Conservation (phyloP, 1,140 invertebrate species). For the Anastrepha ludens region DNA sequence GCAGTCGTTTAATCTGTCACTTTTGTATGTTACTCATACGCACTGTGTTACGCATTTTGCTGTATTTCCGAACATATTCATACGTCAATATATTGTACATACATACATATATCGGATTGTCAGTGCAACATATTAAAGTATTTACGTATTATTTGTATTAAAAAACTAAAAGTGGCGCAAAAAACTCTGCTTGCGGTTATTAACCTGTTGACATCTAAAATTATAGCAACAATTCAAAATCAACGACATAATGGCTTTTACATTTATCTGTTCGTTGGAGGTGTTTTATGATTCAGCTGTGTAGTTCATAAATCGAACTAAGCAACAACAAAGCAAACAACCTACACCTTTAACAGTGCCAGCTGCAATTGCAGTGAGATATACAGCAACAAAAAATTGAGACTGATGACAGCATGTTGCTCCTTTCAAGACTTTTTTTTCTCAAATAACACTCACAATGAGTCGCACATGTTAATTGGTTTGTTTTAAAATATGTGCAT, state of each 20-base stretch:
- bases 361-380: too few relatives aligned
- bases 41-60: neutral
- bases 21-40: neutral
- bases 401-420: too few relatives aligned
- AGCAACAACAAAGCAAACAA: neutral
- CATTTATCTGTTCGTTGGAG: neutral
- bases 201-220: conserved; percentile 9
- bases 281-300: neutral
- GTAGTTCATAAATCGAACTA: neutral
- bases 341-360: too few relatives aligned
- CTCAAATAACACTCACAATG: too few relatives aligned
- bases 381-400: too few relatives aligned
- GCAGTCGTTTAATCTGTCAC: neutral
- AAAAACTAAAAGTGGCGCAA: neutral
- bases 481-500: too few relatives aligned
- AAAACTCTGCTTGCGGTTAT: neutral
- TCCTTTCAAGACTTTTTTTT: too few relatives aligned
- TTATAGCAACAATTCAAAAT: conserved; percentile 17
- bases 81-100: neutral
- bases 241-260: neutral
- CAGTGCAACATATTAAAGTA: neutral
- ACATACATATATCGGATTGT: neutral
- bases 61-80: neutral
- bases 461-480: too few relatives aligned
- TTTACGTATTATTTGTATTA: neutral